Conservation (phyloP, 2,888 invertebrate species). For the Malachius bipustulatus region DNA sequence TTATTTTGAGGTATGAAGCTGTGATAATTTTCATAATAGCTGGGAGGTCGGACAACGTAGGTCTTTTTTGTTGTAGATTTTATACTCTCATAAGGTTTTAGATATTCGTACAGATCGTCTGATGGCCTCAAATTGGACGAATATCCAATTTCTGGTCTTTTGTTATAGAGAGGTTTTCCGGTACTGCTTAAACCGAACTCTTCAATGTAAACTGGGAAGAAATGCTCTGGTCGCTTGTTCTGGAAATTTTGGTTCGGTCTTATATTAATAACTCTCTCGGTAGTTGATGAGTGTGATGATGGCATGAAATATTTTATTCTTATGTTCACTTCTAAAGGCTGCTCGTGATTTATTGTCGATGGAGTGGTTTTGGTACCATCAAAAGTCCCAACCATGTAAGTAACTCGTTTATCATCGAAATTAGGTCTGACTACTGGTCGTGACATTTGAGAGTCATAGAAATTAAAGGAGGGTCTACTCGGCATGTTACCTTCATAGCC, state of each 20-base stretch:
- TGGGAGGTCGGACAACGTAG: neutral
- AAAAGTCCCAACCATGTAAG: conserved; percentile 19
- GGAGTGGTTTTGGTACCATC: conserved; percentile 12
- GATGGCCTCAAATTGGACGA: neutral
- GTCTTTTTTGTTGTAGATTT: neutral
- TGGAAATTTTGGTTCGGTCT: too few relatives aligned
- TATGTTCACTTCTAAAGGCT: conserved; percentile 3
- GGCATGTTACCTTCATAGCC: conserved; percentile 12
- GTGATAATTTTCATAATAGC: too few relatives aligned
- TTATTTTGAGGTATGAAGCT: too few relatives aligned
- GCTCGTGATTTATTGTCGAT: conserved; percentile 6
- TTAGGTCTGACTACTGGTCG: conserved; percentile 9
- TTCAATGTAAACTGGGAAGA: neutral
- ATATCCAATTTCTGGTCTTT: neutral
- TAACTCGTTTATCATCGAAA: conserved; percentile 15
- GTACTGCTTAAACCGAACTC: neutral
- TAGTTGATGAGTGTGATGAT: neutral
- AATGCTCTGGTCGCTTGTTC: neutral
- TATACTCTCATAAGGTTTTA: neutral
- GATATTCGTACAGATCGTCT: neutral
- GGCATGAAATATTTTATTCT: too few relatives aligned
- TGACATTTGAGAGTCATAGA: conserved; percentile 7
- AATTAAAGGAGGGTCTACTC: conserved; percentile 13
- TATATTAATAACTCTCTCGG: too few relatives aligned
- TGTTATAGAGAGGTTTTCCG: neutral